A percentile compares a stretch with the other conserved stretches of the same genome.
Conservation (phyloP, 2,888 invertebrate species). For the Sesia apiformis region DNA sequence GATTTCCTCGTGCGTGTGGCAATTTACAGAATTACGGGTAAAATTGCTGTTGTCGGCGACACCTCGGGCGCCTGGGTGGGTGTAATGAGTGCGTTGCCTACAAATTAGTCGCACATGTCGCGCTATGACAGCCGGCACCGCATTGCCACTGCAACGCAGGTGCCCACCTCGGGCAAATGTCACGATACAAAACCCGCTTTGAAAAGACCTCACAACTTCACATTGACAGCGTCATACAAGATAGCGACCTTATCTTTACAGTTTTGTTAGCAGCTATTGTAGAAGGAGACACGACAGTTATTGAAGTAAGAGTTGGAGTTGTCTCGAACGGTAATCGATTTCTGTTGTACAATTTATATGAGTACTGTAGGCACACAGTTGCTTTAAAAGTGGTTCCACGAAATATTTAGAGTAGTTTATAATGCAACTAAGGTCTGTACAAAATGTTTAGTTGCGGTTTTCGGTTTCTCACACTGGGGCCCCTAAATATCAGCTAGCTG, state of each 20-base stretch:
- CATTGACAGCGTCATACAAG: not conserved
- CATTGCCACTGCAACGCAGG: conserved; percentile 19
- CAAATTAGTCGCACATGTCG: conserved; percentile 72
- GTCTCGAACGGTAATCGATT: not conserved
- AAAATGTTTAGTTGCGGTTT: too few species aligned
- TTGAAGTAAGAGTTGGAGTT: not conserved
- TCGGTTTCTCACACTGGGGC: too few species aligned
- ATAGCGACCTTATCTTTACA: not conserved
- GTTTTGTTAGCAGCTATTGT: not conserved
- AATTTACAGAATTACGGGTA: conserved; percentile 59
- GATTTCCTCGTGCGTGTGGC: conserved; percentile 50
- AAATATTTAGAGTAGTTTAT: too few species aligned
- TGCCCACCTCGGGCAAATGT: conserved; percentile 7
- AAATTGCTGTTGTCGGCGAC: conserved; percentile 57
- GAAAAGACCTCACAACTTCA: not conserved
- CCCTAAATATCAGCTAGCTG: too few species aligned
- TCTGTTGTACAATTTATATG: not conserved
- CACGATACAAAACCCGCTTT: conserved; percentile 10
- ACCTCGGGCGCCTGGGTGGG: conserved; percentile 55
- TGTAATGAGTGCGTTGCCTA: conserved; percentile 60
- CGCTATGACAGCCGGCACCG: conserved; percentile 53
- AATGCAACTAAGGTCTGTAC: too few species aligned
- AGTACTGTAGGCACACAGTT: not conserved
- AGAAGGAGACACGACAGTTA: too few species aligned
- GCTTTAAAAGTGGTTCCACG: not conserved